Conservation (phyloP, 2,888 invertebrate species). For the Apamea monoglypha region DNA sequence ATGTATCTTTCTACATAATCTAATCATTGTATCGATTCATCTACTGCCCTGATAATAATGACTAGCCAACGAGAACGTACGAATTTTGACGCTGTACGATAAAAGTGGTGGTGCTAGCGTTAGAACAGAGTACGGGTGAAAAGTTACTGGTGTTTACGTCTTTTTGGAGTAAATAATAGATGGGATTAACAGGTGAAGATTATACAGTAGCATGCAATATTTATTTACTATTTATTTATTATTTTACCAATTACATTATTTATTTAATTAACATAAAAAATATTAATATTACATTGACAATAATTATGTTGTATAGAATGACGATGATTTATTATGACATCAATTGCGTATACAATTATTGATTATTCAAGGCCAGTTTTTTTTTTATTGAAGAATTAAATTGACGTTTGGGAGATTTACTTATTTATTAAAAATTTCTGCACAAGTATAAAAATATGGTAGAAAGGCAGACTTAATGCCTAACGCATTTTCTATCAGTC, state of each 20-base stretch:
- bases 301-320: too few relatives aligned
- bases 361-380: neutral
- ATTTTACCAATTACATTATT: too few relatives aligned
- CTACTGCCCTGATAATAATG: constrained; percentile 57
- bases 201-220: neutral
- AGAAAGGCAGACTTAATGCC: too few relatives aligned
- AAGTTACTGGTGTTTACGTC: neutral
- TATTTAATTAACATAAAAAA: too few relatives aligned
- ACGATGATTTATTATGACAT: neutral
- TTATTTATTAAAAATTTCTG: too few relatives aligned
- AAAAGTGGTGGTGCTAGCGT: neutral
- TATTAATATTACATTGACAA: too few relatives aligned
- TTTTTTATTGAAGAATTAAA: neutral
- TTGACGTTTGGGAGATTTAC: neutral
- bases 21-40: constrained; percentile 78
- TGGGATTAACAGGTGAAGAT: neutral
- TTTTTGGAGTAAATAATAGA: neutral
- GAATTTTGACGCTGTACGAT: constrained; percentile 30
- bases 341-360: neutral
- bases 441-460: too few relatives aligned
- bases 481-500: too few relatives aligned
- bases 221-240: neutral
- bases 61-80: constrained; percentile 28
- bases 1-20: constrained; percentile 68
- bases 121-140: neutral